Base-by-base conservation (phyloP, 2,113 vertebrate genomes). In the Trematomus loennbergii region DNA sequence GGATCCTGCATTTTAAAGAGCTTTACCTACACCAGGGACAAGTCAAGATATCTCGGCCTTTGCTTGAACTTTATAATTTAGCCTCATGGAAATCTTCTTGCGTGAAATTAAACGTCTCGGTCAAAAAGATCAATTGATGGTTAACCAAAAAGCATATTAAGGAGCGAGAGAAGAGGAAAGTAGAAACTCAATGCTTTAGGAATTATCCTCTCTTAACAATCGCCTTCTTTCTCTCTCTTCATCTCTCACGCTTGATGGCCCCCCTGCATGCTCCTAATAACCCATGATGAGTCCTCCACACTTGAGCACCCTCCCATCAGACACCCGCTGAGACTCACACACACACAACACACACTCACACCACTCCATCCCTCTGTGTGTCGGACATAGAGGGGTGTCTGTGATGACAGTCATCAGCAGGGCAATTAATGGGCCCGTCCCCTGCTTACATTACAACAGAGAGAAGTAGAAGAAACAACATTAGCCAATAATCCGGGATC, bases 241-340 rank as follows among this genome's bases (percentile, higher is more conserved):
- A 59, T 75, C 66, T 81, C 88, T 72, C 71, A 80, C 54, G 83
- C 87, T 91, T 89, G 82, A 86, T 88, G 78, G 84, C 66, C 87
- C 90, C 90, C 88, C 94, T 92, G 89, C 91, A 89, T 73, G 85
- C 88, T 92, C 90, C 90, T 95, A 94, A 95, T 94, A 95, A 92
- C 88, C 89, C 91, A 94, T 94, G 94, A 94, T 95, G 93, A 94
- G 92, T 94, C 91, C 92, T 94, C 92, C 90, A 94, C 94, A 95
- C 93, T 90, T 92, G 92, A 94, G 91, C 92, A 94, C 91, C 88
- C 93, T 92, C 89, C 89, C 92, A 95, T 94, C 94, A 95, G 93
- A 92, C 89, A 86, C 93, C 92, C 82, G 64, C 92, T 87, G 93
- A 80, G 90, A 91, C 59, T 84, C 79, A 85, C 67, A 75, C 64